Conservation (phyloP, 2,888 invertebrate genomes). For the Physocephala rufipes region DNA sequence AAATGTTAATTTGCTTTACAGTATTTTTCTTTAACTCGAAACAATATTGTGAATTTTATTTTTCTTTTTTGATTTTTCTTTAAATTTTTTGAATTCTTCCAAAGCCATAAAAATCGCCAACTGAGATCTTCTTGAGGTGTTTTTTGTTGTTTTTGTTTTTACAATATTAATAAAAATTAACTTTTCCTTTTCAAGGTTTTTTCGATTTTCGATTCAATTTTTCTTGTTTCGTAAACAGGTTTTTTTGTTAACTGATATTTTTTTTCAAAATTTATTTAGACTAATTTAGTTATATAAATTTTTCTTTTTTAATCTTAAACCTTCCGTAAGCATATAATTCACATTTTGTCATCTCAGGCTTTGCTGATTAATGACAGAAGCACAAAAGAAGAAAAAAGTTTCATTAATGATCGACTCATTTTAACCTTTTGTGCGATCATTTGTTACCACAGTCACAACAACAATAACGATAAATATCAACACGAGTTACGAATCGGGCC, state of each 20-base stretch:
- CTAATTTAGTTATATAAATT: slow-evolving; percentile 11
- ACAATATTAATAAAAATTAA: slow-evolving; percentile 1
- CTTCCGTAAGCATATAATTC: slow-evolving; percentile 8
- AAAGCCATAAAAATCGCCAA: slow-evolving; percentile 1
- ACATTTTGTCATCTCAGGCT: slow-evolving; percentile 35
- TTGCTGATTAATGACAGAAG: no score
- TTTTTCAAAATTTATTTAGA: background rate
- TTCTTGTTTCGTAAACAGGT: slow-evolving; percentile 10
- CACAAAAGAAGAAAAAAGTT: background rate
- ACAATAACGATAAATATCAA: slow-evolving; percentile 17
- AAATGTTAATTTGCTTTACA: no score
- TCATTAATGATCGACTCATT: slow-evolving; percentile 8
- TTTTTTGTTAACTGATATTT: slow-evolving; percentile 20
- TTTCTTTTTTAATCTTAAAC: background rate
- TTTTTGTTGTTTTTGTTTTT: no score
- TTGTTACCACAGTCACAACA: background rate
- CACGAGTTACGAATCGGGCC: no score
- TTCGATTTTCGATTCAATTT: slow-evolving; percentile 20
- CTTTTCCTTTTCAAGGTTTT: slow-evolving; percentile 38
- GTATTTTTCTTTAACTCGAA: slow-evolving; percentile 2
- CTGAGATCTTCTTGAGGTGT: background rate
- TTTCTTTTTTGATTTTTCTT: slow-evolving; percentile 21
- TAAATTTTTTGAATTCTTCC: slow-evolving; percentile 16
- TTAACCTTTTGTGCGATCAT: slow-evolving; percentile 24
- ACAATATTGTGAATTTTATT: slow-evolving; percentile 30